Evolutionary conservation across 2,888 invertebrate species (phyloP).

Genomic region (Siphlonurus alternatus): DNA sequence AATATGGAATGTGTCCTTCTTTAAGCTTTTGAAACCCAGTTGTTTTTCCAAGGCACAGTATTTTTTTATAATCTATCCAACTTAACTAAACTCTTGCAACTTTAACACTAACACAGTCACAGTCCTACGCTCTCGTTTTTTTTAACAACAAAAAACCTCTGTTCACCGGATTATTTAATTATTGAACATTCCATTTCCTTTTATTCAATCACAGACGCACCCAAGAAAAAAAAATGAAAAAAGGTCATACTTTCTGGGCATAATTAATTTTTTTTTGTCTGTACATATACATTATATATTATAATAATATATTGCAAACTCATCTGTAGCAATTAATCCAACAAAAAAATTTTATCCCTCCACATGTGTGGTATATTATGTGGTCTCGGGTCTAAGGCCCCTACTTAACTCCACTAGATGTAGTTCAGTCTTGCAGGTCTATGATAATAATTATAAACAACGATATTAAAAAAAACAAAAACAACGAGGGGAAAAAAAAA

Average conservation of each 20-base stretch:
- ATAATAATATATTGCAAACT: background rate
- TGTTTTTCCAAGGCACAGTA: background rate
- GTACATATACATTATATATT: background rate
- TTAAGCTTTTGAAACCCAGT: background rate
- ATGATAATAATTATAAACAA: background rate
- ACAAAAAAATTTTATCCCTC: background rate
- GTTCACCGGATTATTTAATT: background rate
- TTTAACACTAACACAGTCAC: conserved; percentile 11
- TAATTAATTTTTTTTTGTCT: background rate
- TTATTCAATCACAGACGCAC: background rate
- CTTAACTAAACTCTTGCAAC: conserved; percentile 10
- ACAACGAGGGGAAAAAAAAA: background rate
- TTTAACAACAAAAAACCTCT: background rate
- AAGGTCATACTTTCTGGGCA: background rate
- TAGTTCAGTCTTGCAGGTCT: background rate
- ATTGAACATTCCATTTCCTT: background rate
- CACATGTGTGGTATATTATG: background rate
- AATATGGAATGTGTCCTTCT: background rate
- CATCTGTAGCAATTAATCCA: background rate
- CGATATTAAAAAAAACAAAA: background rate
- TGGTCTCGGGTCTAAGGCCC: background rate
- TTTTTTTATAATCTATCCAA: background rate
- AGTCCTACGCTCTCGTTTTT: conserved; percentile 3
- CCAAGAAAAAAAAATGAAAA: background rate
- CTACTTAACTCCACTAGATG: background rate